Base-by-base conservation (phyloP, 2,888 invertebrate species). In the Oconnorella tubifera region DNA sequence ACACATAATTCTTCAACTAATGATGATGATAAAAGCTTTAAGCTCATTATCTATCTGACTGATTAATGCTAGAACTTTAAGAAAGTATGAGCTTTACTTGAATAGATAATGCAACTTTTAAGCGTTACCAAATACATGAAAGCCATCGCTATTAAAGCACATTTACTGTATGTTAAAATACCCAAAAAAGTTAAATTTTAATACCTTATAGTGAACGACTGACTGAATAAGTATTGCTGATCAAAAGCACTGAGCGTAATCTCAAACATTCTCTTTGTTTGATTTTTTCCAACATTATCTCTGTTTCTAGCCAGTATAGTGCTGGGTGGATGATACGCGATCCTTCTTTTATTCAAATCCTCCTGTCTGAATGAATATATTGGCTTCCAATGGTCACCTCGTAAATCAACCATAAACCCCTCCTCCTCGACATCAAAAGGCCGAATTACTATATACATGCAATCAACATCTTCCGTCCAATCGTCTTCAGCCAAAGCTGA, bases 281-380 rank as follows among this genome's bases (percentile, higher is more conserved):
- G n/a, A n/a, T n/a, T n/a, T n/a, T 31, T 27, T 40, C 40, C 40
- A 40, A 6, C 19, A 14, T 19, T 19, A 40, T 40, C 40, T 40
- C 40, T 40, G 10, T 14, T 40, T 33, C 32, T 2, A 6, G 1
- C 1, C n/a, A 58, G 19, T 29, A 2, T 23, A n/a, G 27, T 62
- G 4, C 63, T 53, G n/a, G 81, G 79, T n/a, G 81, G 80, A 65
- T 76, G 76, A 65, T 78, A 81, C 10, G 78, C 80, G 27, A 81
- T 80, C 68, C 74, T 72, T 62, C 76, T 76, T 58, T 79, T 78
- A 51, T 78, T 76, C 23, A 81, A 69, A 62, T 81, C 81, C 33
- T 73, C 74, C 67, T 80, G 78, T 3, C 74, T 68, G 64, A 81
- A 81, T 25, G 80, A 79, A 31, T 71, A 69, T 60, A 80, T 77